Conservation (phyloP, 2,113 vertebrate species). For the Sinocyclocheilus anophthalmus region DNA sequence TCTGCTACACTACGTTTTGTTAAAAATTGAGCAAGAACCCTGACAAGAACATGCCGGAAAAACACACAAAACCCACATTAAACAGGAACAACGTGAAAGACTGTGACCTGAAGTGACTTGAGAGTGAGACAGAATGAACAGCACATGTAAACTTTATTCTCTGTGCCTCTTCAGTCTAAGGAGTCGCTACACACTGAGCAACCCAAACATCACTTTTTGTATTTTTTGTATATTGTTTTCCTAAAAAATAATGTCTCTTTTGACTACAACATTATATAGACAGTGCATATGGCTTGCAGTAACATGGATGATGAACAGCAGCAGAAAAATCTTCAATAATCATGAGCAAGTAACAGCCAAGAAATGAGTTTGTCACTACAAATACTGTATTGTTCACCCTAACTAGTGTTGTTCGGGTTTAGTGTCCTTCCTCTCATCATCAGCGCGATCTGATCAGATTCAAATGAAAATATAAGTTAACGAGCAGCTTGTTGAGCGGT, state of each 20-base stretch:
- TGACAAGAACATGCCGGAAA: neutral
- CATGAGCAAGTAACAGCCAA: slow-evolving; percentile 69
- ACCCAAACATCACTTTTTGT: slow-evolving; percentile 49
- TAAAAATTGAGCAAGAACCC: neutral
- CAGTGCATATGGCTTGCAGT: slow-evolving; percentile 78
- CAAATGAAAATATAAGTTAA: neutral
- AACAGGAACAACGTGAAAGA: neutral
- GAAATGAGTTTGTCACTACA: neutral
- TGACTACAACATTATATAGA: slow-evolving; percentile 79
- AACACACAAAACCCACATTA: neutral
- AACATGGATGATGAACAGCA: slow-evolving; percentile 72
- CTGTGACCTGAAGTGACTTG: neutral
- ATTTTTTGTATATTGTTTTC: slow-evolving; percentile 65
- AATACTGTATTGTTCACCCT: neutral
- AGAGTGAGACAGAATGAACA: neutral
- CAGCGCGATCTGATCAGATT: neutral
- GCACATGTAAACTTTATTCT: slow-evolving; percentile 70
- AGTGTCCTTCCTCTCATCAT: neutral
- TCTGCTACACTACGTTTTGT: neutral
- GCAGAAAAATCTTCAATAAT: slow-evolving; percentile 85
- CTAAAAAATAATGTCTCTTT: slow-evolving; percentile 68
- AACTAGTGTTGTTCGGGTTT: neutral
- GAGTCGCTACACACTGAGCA: slow-evolving; percentile 12
- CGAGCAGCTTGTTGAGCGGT: neutral
- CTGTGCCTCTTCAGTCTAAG: slow-evolving; percentile 53